These are phyloP conservation scores for Caenorhabditis inopinata DNA, from an alignment of 1,140 invertebrate genomes.

Conservation along the genomic window DNA sequence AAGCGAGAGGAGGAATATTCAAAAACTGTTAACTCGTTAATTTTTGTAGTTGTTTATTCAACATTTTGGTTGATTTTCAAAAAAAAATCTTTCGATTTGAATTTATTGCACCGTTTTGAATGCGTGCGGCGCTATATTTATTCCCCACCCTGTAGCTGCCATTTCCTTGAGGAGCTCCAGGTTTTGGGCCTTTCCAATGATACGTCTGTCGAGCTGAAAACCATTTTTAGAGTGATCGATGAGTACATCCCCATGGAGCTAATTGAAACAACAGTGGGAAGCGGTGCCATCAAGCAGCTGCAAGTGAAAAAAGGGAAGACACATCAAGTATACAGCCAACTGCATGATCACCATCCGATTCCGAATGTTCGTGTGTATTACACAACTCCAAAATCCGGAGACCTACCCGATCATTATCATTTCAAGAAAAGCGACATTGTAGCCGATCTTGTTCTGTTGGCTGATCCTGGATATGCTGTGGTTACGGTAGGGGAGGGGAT, in stretches of 20 bases:
- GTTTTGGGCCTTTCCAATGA: too few relatives aligned
- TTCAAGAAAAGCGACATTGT: slow-evolving; percentile 33
- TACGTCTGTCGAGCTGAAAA: too few relatives aligned
- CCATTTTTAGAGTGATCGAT: slow-evolving; percentile 39
- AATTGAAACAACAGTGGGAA: slow-evolving; percentile 38
- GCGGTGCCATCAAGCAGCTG: slow-evolving; percentile 37
- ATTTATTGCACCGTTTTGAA: too few relatives aligned
- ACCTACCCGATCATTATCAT: slow-evolving; percentile 42
- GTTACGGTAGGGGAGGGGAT: slow-evolving; percentile 29
- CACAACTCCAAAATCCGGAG: slow-evolving; percentile 38
- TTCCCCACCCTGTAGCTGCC: too few relatives aligned
- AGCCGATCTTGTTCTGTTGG: slow-evolving; percentile 33
- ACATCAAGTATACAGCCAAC: slow-evolving; percentile 45
- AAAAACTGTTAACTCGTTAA: too few relatives aligned
- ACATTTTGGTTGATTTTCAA: too few relatives aligned
- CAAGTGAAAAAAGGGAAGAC: slow-evolving; percentile 40
- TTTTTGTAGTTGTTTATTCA: too few relatives aligned
- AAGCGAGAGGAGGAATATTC: too few relatives aligned
- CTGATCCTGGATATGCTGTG: slow-evolving; percentile 41
- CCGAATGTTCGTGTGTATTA: slow-evolving; percentile 46
- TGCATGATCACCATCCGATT: slow-evolving; percentile 41
- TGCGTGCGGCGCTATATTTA: too few relatives aligned
- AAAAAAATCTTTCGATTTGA: too few relatives aligned
- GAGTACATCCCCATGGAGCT: slow-evolving; percentile 45
- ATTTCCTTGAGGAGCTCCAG: too few relatives aligned